These are phyloP conservation scores for Bufo bufo DNA, from an alignment of 2,113 vertebrate genomes.

Conservation along the genomic window DNA sequence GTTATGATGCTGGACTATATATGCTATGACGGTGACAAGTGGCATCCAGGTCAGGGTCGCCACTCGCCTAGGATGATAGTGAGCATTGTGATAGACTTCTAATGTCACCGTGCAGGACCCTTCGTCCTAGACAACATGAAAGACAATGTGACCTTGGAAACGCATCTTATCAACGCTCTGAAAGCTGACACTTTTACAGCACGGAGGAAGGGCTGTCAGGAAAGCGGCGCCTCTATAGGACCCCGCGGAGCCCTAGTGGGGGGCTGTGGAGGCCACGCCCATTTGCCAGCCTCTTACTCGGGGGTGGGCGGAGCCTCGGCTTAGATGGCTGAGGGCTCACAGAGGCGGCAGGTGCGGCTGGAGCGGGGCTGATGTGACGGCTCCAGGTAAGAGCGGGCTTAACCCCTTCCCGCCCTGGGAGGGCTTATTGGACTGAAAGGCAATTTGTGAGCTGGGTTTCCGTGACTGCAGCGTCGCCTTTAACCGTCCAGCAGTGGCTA, in stretches of 20 bases:
- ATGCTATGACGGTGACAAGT: no score
- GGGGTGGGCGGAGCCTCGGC: slow-evolving; percentile 19
- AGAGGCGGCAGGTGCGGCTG: slow-evolving; percentile 16
- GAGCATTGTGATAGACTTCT: no score
- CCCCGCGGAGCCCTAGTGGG: slow-evolving; percentile 18
- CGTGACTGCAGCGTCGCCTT: not conserved
- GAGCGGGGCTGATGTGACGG: not conserved
- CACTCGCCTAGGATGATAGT: no score
- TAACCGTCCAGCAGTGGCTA: not conserved
- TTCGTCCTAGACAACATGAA: no score
- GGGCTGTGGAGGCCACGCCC: not conserved
- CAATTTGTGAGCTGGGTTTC: no score
- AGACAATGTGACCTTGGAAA: not conserved
- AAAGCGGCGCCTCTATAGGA: slow-evolving; percentile 20
- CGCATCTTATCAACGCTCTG: no score
- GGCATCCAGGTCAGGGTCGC: no score
- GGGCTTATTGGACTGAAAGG: no score
- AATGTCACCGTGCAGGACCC: no score
- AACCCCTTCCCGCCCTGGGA: not conserved
- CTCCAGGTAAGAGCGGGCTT: slow-evolving; percentile 26
- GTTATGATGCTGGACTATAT: no score
- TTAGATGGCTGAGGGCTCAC: slow-evolving; percentile 42
- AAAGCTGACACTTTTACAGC: no score
- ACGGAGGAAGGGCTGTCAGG: not conserved
- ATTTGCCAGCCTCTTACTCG: slow-evolving; percentile 18